phyloP scores from a whole-genome alignment of 2,113 vertebrate species.

The Neopipo cinnamomea region DNA sequence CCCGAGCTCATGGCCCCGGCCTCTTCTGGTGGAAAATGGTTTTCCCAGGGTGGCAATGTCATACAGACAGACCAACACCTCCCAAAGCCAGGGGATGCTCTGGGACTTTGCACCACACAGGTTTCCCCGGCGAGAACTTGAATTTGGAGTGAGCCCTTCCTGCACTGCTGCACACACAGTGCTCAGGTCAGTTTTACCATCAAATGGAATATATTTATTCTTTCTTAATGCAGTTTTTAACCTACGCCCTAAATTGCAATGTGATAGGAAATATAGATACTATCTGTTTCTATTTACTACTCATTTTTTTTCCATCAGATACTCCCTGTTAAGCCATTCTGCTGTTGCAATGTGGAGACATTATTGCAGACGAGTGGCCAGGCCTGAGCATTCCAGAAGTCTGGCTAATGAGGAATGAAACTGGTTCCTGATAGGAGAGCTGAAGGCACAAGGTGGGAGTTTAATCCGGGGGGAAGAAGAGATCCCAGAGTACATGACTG shows the following conservation, averaged over 20 bases:
- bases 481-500: background rate
- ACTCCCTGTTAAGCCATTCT: background rate
- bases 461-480: background rate
- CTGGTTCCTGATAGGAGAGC: background rate
- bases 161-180: background rate
- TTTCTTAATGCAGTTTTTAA: background rate
- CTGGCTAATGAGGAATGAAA: background rate
- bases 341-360: background rate
- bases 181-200: background rate
- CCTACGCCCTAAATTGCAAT: background rate
- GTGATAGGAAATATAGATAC: background rate
- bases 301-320: constrained; percentile 1
- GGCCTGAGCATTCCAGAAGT: background rate
- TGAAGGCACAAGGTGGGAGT: background rate
- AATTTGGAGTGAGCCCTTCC: background rate
- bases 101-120: background rate
- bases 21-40: rapidly evolving
- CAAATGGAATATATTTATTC: background rate
- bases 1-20: rapidly evolving
- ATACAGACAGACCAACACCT: rapidly evolving
- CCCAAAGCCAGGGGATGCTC: background rate
- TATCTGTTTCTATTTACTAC: background rate
- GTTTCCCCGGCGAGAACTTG: background rate
- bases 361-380: background rate
- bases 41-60: background rate